Evolutionary conservation across 35 echinoderm and acorn worm species (phyloP).

Genomic region (Patiria miniata): DNA sequence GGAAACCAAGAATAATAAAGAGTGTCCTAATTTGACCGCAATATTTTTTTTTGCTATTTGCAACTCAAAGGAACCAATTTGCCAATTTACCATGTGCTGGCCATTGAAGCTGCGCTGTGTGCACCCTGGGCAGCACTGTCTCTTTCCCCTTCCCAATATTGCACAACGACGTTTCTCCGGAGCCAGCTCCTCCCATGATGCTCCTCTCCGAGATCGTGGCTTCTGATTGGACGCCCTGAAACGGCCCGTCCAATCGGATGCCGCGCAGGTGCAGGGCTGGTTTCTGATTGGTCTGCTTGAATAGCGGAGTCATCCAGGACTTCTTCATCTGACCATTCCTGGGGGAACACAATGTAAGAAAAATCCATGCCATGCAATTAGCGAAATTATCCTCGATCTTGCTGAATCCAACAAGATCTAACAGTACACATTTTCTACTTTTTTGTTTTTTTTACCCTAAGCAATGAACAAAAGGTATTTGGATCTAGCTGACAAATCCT

Average conservation of each 20-base stretch:
- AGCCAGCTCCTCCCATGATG: conserved; percentile 46
- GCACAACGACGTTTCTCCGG: conserved; percentile 52
- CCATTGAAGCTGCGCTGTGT: conserved; percentile 23
- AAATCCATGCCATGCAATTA: background rate
- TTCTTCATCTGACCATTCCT: conserved; percentile 84
- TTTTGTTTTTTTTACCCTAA: background rate
- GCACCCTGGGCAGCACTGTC: conserved; percentile 14
- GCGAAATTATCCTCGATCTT: background rate
- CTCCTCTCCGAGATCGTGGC: background rate
- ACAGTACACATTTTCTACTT: background rate
- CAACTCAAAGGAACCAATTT: too few species aligned
- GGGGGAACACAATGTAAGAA: background rate
- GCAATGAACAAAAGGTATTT: background rate
- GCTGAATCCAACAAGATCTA: too few species aligned
- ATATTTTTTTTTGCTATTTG: too few species aligned
- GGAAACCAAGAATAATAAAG: too few species aligned
- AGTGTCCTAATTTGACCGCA: background rate
- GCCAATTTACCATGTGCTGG: conserved; percentile 58
- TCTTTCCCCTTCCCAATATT: conserved; percentile 69
- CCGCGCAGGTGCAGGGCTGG: background rate
- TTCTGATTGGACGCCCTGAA: background rate
- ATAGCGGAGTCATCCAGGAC: conserved; percentile 33
- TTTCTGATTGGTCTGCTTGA: conserved; percentile 1
- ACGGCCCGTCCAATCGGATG: background rate
- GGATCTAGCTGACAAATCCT: too few species aligned